Evolutionary conservation across 2,888 invertebrate species (phyloP), one percentile per base, ranked within the genome.

Genomic region (Hypena proboscidalis): DNA sequence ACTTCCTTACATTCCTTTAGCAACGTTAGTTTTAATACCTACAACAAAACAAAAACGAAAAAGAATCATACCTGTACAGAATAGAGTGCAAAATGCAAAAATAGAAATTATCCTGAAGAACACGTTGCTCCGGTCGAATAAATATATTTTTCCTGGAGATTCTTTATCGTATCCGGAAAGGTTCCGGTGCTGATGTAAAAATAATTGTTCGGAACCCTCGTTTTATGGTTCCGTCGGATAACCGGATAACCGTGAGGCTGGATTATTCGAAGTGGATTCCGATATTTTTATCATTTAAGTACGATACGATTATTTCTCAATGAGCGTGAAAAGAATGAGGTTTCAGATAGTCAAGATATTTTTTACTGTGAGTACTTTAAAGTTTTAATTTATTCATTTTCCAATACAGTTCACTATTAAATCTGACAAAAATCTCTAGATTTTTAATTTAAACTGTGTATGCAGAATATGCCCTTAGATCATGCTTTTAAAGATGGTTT

Each of bases 151-250:
- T 75, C 74, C 71, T 67, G 72, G 67, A 75, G 72, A 73, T 80
- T 77, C 74, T 80, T 80, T 78, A 77, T 80, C 79, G 72, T 69
- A 67, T 74, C 72, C 74, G 70, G 67, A 72, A 68, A 60, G 70
- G 74, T 74, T 76, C 72, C 72, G 74, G 68, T 64, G 66, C 71
- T 79, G 81, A 81, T 83, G 81, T 78, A 79, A 80, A 77, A 81
- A 80, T 81, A 80, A 80, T 82, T 79, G 75, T 73, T 67, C 62
- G 35, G 65, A 57, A 68, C 67, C 71, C 67, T 68, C 65, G 69
- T 74, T 77, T 76, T 72, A 73, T 68, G 62, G 67, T 45, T 59
- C n/a, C n/a, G n/a, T 58, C n/a, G n/a, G n/a, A n/a, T n/a, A n/a
- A n/a, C n/a, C n/a, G n/a, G n/a, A n/a, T n/a, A n/a, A n/a, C n/a